These are phyloP conservation scores for Agonum fuliginosum DNA, from an alignment of 2,888 invertebrate species.

Conservation along the genomic window DNA sequence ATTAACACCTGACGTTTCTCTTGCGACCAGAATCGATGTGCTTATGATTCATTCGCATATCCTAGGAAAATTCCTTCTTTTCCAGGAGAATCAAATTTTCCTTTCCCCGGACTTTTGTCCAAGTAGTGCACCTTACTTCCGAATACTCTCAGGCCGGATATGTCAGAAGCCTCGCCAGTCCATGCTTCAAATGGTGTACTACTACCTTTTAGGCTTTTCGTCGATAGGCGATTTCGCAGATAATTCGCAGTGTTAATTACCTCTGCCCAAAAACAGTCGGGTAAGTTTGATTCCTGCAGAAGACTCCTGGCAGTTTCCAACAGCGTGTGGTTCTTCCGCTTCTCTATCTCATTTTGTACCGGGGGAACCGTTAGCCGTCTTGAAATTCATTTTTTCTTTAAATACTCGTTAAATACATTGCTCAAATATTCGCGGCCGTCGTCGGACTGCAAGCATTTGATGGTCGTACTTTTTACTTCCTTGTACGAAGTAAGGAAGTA, in stretches of 20 bases:
- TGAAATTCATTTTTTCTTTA: too few relatives aligned
- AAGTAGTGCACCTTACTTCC: conserved; percentile 63
- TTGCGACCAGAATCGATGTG: conserved; percentile 63
- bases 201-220: conserved; percentile 62
- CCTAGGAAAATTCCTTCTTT: conserved; percentile 65
- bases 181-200: conserved; percentile 65
- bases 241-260: conserved; percentile 67
- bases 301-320: conserved; percentile 64
- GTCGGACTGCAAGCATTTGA: too few relatives aligned
- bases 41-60: conserved; percentile 64
- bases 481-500: too few relatives aligned
- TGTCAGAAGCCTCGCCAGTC: conserved; percentile 63
- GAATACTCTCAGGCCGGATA: conserved; percentile 64
- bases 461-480: too few relatives aligned
- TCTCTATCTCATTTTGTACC: too few relatives aligned
- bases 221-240: conserved; percentile 66
- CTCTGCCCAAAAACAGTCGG: conserved; percentile 67
- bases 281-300: conserved; percentile 64
- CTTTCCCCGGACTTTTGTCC: conserved; percentile 61
- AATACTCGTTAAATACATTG: too few relatives aligned
- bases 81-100: conserved; percentile 64
- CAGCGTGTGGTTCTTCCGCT: too few relatives aligned
- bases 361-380: too few relatives aligned
- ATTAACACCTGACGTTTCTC: conserved; percentile 60
- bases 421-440: too few relatives aligned